These are phyloP conservation scores for Trichopoda pennipes DNA, from an alignment of 2,888 invertebrate genomes.

Conservation along the genomic window DNA sequence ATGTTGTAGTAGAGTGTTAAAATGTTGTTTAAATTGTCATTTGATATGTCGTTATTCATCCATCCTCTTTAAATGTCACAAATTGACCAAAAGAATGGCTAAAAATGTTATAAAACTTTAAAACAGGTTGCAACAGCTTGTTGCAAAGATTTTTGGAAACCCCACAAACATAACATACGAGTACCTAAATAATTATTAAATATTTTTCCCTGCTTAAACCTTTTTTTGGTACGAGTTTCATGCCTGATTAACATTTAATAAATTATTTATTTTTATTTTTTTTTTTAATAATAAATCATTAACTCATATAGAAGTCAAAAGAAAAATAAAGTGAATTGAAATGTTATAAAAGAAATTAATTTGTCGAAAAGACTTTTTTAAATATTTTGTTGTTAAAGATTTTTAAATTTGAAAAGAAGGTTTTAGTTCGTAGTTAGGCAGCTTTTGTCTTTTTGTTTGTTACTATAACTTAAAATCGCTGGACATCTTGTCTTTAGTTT, in stretches of 20 bases:
- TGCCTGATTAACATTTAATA: conserved; percentile 38
- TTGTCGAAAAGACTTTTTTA: no score
- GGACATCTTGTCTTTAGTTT: no score
- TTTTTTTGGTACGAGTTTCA: conserved; percentile 33
- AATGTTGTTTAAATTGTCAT: conserved; percentile 58
- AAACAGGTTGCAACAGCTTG: conserved; percentile 53
- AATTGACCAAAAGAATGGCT: conserved; percentile 45
- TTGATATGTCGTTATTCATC: conserved; percentile 59
- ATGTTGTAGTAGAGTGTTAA: conserved; percentile 60
- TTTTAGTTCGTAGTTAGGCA: no score
- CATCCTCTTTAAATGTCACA: conserved; percentile 56
- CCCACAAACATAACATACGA: neutral
- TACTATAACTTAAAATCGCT: no score
- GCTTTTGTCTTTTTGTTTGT: no score
- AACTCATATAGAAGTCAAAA: neutral
- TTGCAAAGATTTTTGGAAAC: neutral
- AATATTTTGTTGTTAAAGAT: no score
- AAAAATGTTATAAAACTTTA: conserved; percentile 5
- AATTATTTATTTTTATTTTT: conserved; percentile 43
- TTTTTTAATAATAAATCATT: conserved; percentile 12
- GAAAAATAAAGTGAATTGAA: neutral
- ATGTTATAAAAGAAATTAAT: no score
- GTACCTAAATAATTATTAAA: neutral
- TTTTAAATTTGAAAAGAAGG: no score
- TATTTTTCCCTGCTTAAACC: conserved; percentile 1